These are phyloP conservation scores for Phenacoccus solenopsis DNA, from an alignment of 1,140 invertebrate species.

Conservation along the genomic window DNA sequence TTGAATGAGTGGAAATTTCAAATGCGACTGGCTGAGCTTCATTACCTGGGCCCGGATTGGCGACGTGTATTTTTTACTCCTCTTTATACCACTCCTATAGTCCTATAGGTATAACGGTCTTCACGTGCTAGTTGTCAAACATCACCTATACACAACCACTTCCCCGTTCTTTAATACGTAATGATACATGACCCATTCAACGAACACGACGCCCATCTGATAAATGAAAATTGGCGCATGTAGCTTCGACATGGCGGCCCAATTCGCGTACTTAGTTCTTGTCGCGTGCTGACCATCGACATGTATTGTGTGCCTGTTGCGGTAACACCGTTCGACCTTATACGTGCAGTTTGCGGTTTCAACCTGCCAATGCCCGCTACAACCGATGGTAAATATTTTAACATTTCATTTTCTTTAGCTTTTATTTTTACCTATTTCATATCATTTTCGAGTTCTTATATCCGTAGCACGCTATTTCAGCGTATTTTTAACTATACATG, in stretches of 20 bases:
- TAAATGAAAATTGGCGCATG: slow-evolving; percentile 1
- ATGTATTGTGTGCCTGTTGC: too few species aligned
- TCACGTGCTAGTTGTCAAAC: slow-evolving; percentile 13
- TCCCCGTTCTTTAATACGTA: not conserved
- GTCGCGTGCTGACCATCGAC: not conserved
- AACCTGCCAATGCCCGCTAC: too few species aligned
- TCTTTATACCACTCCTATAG: not conserved
- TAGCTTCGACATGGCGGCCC: not conserved
- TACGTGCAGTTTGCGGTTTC: too few species aligned
- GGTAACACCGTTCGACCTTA: too few species aligned
- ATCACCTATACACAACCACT: not conserved
- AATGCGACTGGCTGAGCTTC: not conserved
- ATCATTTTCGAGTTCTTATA: too few species aligned
- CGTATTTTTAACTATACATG: too few species aligned
- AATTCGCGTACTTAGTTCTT: not conserved
- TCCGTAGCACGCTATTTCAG: too few species aligned
- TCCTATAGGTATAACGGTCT: not conserved
- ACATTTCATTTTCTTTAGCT: too few species aligned
- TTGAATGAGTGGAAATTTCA: not conserved
- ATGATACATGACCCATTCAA: not conserved
- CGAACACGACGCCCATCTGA: not conserved
- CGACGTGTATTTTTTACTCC: not conserved
- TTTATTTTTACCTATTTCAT: too few species aligned
- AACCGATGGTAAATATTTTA: too few species aligned
- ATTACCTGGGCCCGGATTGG: not conserved